Base-by-base conservation (phyloP, 2,888 invertebrate species). In the Agrilus mali region DNA sequence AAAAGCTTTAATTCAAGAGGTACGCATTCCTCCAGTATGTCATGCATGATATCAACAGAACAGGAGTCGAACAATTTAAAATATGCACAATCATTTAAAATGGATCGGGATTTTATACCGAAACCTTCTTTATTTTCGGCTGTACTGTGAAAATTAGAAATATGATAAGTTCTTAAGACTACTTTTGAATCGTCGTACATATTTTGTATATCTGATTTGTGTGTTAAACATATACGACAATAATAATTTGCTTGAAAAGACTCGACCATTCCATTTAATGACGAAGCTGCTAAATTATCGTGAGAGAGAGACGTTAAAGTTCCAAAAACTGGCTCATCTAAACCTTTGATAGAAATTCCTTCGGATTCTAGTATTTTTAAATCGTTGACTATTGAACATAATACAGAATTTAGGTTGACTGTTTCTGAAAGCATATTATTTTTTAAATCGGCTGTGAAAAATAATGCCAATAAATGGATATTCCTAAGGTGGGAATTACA, bases 31-130 rank as follows among this genome's bases (percentile, higher is more conserved):
- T 54, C 53, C 22, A 54, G 32, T 12, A 54, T 34, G 42, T 54
- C 53, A 34, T 54, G 54, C 54, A 53, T 50, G 10, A 53, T 48
- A 34, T 54, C 54, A 15, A 45, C 47, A 2, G 49, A 45, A 15
- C 36, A 41, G 12, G 35, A 35, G 10, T 54, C 46, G 31, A 36
- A 44, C 31, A 52, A 36, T 40, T 52, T 50, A 42, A 50, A 53
- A 40, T 47, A 45, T 10, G 45, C 37, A 10, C 52, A 43, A 15
- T 50, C 49, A 42, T 53, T 51, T 27, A 49, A 38, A 22, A 44
- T 14, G 36, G 47, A 45, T 37, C 42, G 36, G 22, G 15, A 16
- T 45, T 52, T 52, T 33, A 52, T 41, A 8, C 49, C 52, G 45
- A 37, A 44, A 20, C 38, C 27, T 46, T 36, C 38, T 36, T 39